phyloP scores from a whole-genome alignment of 1,140 invertebrate genomes.

The Rhopalosiphum maidis region DNA sequence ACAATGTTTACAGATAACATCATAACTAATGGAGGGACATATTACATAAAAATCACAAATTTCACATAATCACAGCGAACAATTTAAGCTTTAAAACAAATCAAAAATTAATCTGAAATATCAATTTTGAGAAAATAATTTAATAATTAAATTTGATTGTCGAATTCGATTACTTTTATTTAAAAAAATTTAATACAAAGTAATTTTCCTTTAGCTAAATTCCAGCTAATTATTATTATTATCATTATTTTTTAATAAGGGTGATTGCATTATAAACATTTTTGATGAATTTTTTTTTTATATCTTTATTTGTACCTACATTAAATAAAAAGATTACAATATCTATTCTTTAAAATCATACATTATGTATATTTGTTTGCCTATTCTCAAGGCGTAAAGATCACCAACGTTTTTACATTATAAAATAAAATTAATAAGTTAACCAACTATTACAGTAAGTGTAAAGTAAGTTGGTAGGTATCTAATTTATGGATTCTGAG shows the following conservation, averaged over 20 bases:
- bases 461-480: not conserved
- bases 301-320: too few relatives aligned
- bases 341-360: not conserved
- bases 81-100: not conserved
- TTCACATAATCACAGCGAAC: not conserved
- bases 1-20: not conserved
- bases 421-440: not conserved
- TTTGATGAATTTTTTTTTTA: not conserved
- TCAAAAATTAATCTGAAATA: not conserved
- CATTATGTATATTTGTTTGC: not conserved
- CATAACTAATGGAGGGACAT: not conserved
- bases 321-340: not conserved
- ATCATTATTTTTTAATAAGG: not conserved
- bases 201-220: not conserved
- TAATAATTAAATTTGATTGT: not conserved
- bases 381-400: not conserved
- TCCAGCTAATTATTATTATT: not conserved
- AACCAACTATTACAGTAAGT: not conserved
- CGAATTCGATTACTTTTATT: not conserved
- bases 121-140: not conserved
- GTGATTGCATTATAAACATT: not conserved
- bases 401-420: not conserved
- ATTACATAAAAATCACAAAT: not conserved
- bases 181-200: rapidly evolving
- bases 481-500: not conserved